phyloP scores from a whole-genome alignment of 2,888 invertebrate species.

The Polyploca ridens region DNA sequence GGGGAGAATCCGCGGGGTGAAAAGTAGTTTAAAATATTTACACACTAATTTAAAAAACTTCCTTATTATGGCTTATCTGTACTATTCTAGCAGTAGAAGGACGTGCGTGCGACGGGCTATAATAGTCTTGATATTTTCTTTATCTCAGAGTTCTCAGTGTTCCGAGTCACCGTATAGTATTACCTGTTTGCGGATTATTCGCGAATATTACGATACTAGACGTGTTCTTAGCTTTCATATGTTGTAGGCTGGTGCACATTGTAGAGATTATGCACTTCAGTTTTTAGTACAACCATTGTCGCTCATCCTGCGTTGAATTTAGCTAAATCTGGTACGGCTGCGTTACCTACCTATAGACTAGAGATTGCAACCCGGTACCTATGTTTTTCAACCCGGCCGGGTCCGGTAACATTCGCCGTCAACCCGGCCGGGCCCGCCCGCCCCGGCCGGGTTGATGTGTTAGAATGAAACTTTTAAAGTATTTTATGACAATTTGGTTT shows the following conservation, averaged over 20 bases:
- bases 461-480: too few species aligned
- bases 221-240: constrained; percentile 50
- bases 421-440: too few species aligned
- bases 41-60: not conserved
- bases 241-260: constrained; percentile 25
- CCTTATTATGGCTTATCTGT: constrained; percentile 41
- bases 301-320: too few species aligned
- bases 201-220: constrained; percentile 67
- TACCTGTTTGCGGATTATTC: constrained; percentile 81
- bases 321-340: too few species aligned
- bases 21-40: not conserved
- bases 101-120: constrained; percentile 78
- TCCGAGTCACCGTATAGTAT: constrained; percentile 66
- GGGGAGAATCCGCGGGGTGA: too few species aligned
- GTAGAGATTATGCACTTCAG: not conserved
- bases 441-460: too few species aligned
- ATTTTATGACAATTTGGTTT: too few species aligned
- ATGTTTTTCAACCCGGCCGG: too few species aligned
- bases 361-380: too few species aligned
- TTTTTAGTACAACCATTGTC: not conserved
- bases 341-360: too few species aligned
- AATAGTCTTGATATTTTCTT: constrained; percentile 84
- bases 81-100: constrained; percentile 50
- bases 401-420: too few species aligned
- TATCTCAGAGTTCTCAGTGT: constrained; percentile 69